Conservation (phyloP, 1,140 invertebrate genomes). For the Megalopta genalis region DNA sequence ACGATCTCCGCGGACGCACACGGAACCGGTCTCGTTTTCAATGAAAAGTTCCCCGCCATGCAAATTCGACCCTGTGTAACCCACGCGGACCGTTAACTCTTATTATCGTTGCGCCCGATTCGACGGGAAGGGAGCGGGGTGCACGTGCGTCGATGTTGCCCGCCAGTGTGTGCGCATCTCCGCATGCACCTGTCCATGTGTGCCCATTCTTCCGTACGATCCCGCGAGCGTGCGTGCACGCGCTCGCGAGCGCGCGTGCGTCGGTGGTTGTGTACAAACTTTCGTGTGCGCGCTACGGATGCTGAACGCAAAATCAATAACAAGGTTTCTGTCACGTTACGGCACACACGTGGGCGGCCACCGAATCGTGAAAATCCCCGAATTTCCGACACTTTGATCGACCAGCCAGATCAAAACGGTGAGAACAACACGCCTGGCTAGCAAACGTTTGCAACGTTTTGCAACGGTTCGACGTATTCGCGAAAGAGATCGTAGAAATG, state of each 20-base stretch:
- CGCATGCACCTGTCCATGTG: no score
- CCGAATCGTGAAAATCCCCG: neutral
- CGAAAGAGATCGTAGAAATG: no score
- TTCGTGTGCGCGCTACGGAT: slow-evolving; percentile 54
- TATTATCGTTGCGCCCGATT: slow-evolving; percentile 24
- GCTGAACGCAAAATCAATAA: slow-evolving; percentile 73
- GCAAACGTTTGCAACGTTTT: no score
- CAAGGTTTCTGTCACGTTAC: slow-evolving; percentile 63
- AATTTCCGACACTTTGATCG: no score
- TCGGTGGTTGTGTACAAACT: slow-evolving; percentile 16
- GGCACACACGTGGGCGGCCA: slow-evolving; percentile 60
- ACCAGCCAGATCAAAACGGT: no score
- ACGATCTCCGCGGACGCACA: neutral
- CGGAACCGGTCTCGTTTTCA: neutral
- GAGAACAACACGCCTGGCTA: no score
- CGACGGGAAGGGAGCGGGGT: neutral
- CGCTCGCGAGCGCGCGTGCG: slow-evolving; percentile 10
- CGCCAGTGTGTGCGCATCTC: no score
- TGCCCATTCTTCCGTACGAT: no score
- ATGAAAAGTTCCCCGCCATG: slow-evolving; percentile 24
- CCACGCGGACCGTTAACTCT: slow-evolving; percentile 10
- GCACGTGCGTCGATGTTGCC: neutral
- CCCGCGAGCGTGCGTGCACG: no score
- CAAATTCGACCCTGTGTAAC: neutral
- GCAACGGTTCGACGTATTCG: no score